These are phyloP conservation scores for Drosophila ochracea DNA, from an alignment of 2,888 invertebrate species.

Conservation along the genomic window DNA sequence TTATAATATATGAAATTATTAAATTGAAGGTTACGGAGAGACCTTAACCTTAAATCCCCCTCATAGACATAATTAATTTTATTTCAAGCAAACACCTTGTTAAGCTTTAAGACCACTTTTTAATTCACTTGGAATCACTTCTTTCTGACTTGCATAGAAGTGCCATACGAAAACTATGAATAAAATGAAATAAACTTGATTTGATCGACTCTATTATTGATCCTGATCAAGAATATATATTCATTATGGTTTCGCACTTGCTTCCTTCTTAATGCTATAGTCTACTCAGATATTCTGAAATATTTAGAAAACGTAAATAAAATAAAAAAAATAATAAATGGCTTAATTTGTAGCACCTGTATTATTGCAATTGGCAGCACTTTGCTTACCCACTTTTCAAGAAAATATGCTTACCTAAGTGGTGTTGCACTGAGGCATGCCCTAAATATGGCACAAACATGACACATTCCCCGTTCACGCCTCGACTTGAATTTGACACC, in stretches of 20 bases:
- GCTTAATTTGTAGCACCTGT: neutral
- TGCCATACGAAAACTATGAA: too few species aligned
- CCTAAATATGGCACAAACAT: constrained; percentile 70
- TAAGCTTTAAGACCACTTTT: neutral
- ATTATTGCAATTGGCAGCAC: neutral
- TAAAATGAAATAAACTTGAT: neutral
- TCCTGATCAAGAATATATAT: neutral
- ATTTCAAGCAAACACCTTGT: neutral
- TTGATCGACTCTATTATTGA: neutral
- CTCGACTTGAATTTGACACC: constrained; percentile 68
- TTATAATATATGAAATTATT: too few species aligned
- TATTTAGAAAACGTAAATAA: neutral
- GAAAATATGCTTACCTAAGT: neutral
- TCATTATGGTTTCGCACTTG: neutral
- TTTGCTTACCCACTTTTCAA: neutral
- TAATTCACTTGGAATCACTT: too few species aligned
- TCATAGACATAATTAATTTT: rapidly evolving
- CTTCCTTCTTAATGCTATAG: neutral
- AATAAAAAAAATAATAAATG: neutral
- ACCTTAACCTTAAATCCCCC: neutral
- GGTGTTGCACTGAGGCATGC: constrained; percentile 39
- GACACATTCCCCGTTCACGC: constrained; percentile 64
- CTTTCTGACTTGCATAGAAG: too few species aligned
- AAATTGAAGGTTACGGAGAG: neutral
- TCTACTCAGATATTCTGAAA: neutral